A percentile compares a stretch with the other conserved stretches of the same genome.
Conservation (phyloP, 2,113 vertebrate species). For the Halcyon malimbica region DNA sequence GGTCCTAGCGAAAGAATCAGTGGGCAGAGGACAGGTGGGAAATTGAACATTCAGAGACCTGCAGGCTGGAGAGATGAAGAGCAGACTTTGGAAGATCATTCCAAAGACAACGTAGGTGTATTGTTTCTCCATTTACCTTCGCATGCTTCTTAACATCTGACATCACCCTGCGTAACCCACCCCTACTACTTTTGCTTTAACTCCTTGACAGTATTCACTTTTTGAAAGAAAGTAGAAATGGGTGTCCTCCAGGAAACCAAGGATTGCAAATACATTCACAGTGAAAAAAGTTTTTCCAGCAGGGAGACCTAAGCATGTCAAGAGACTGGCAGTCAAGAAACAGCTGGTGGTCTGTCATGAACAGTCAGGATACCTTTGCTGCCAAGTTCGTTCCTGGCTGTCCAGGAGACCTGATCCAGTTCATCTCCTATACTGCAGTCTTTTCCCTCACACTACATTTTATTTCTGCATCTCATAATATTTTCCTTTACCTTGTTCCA, state of each 20-base stretch:
- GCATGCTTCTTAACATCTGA: not conserved
- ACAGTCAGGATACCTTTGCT: not conserved
- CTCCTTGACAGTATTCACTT: not conserved
- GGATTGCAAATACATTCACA: not conserved
- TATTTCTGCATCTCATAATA: not conserved
- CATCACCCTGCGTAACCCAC: rapidly evolving
- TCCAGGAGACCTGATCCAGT: not conserved
- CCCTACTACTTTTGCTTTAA: not conserved
- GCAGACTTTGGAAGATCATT: not conserved
- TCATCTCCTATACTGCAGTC: not conserved
- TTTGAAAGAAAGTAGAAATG: not conserved
- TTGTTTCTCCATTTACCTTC: not conserved
- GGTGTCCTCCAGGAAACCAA: not conserved
- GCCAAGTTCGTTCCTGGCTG: rapidly evolving
- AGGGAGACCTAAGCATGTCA: not conserved
- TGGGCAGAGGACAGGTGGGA: not conserved
- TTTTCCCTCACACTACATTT: not conserved
- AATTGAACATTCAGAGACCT: not conserved
- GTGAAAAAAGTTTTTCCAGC: not conserved
- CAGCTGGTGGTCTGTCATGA: not conserved
- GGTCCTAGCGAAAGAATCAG: not conserved
- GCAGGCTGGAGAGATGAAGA: not conserved
- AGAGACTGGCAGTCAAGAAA: not conserved
- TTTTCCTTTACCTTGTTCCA: not conserved
- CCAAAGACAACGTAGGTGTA: not conserved